Base-by-base conservation (phyloP, 2,888 invertebrate genomes). In the Frankliniella fusca region DNA sequence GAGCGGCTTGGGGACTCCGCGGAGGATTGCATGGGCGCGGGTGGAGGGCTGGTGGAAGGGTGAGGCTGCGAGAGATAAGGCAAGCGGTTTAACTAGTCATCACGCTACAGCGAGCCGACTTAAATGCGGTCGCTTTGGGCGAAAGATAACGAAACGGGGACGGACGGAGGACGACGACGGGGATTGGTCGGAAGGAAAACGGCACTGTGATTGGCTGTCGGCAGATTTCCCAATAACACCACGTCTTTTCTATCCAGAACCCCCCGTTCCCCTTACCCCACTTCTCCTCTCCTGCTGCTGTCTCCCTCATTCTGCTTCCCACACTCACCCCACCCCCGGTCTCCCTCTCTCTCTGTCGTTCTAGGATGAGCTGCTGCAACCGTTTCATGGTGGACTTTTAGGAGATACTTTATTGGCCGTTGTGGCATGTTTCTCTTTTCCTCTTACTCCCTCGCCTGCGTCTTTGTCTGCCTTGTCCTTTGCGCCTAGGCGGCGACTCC, bases 221-320 rank as follows among this genome's bases (percentile, higher is more conserved):
- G 27, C 70, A 76, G 70, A 76, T 76, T 76, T 12, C 23, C 70
- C 70, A 76, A 76, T 76, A 76, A 76, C 27, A 76, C 70, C 12
- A 23, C 27, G n/a, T 20, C n/a, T 70, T 38, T 38, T 38, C 38
- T 38, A 38, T 38, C 38, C 38, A 38, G 38, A 38, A 2, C 38
- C 38, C 54, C 15, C 12, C 15, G 0, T 15, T 54, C 54, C 20
- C 54, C 54, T 12, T 5, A 20, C 5, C 54, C 54, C 20, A 18
- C 54, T 18, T 8, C 54, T 15, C 54, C 54, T 54, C 38, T 38
- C 38, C 38, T 38, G 38, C 38, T 38, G 38, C 38, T 38, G 38
- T 38, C 38, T 2, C 38, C 38, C 38, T 38, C 38, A 38, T 38
- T 38, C 38, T 5, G 2, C 38, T 38, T 15, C 54, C 12, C 54